A percentile compares a stretch with the other conserved stretches of the same genome.
These are phyloP conservation scores for Xiphophorus maculatus DNA, from an alignment of 2,113 vertebrate species.

Conservation along the genomic window DNA sequence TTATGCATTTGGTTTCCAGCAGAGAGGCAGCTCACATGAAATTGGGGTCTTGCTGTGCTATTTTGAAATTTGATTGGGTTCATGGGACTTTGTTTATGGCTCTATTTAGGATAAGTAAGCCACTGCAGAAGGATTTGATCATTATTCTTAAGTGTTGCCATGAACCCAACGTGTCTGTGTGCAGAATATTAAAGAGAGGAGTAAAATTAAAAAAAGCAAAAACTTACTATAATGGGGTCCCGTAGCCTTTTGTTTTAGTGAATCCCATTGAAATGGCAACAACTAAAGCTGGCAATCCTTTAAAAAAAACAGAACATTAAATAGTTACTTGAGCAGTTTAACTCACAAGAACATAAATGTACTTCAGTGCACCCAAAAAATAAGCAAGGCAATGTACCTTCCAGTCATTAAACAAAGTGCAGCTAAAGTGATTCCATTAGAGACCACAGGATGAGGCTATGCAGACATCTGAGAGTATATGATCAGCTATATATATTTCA, in stretches of 20 bases:
- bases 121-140: conserved; percentile 40
- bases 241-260: conserved; percentile 99
- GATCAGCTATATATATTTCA: conserved; percentile 43
- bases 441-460: conserved; percentile 20
- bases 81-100: conserved; percentile 65
- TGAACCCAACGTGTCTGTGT: conserved; percentile 4
- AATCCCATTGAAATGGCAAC: conserved; percentile 99
- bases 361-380: conserved; percentile 21
- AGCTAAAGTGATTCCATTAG: conserved; percentile 44
- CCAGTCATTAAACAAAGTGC: conserved; percentile 56
- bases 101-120: conserved; percentile 55
- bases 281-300: conserved; percentile 96
- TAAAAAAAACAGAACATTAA: conserved; percentile 73
- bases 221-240: conserved; percentile 96
- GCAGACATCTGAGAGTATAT: conserved; percentile 19
- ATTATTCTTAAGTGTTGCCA: conserved; percentile 37
- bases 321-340: conserved; percentile 48
- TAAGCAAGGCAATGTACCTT: conserved; percentile 27
- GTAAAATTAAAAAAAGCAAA: not conserved
- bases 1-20: conserved; percentile 71
- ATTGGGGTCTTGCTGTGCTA: conserved; percentile 69
- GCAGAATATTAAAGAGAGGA: conserved; percentile 17
- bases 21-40: conserved; percentile 71
- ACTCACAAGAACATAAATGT: conserved; percentile 17
- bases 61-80: conserved; percentile 69